Evolutionary conservation across 2,113 vertebrate genomes (phyloP).

Genomic region (Calypte anna): DNA sequence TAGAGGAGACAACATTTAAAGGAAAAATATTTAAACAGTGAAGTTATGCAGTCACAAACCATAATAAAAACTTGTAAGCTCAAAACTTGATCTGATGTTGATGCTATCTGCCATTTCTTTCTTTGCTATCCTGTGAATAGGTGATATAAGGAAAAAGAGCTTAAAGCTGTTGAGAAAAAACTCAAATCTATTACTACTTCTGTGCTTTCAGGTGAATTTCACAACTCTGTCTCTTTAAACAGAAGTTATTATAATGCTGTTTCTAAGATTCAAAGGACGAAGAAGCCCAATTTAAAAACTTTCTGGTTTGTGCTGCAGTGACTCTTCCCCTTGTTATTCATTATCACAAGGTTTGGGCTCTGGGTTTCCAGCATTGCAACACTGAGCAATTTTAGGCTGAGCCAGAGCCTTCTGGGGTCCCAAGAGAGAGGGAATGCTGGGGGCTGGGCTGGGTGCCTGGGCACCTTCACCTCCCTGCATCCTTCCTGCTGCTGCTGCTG

Average conservation of each 20-base stretch:
- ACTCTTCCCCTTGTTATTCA: background rate
- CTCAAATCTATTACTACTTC: background rate
- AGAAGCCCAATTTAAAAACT: background rate
- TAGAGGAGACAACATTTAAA: background rate
- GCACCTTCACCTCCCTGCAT: fast-evolving
- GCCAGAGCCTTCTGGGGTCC: background rate
- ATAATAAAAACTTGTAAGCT: background rate
- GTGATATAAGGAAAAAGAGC: background rate
- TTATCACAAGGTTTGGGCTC: background rate
- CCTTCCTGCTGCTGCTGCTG: background rate
- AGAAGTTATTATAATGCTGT: background rate
- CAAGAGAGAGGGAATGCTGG: background rate
- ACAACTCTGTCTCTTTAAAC: background rate
- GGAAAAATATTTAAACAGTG: background rate
- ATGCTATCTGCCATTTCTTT: background rate
- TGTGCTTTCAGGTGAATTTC: background rate
- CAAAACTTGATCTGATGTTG: background rate
- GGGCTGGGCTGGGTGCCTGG: background rate
- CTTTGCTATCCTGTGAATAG: background rate
- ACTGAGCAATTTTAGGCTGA: fast-evolving
- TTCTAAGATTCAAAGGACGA: background rate
- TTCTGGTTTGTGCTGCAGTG: background rate
- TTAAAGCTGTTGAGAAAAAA: background rate
- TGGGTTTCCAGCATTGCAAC: background rate
- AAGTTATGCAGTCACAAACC: background rate